Percentiles rank a stretch among this genome's conserved stretches.
Evolutionary conservation across 1,140 invertebrate genomes (phyloP).

Genomic region (Lordiphosa mommai): DNA sequence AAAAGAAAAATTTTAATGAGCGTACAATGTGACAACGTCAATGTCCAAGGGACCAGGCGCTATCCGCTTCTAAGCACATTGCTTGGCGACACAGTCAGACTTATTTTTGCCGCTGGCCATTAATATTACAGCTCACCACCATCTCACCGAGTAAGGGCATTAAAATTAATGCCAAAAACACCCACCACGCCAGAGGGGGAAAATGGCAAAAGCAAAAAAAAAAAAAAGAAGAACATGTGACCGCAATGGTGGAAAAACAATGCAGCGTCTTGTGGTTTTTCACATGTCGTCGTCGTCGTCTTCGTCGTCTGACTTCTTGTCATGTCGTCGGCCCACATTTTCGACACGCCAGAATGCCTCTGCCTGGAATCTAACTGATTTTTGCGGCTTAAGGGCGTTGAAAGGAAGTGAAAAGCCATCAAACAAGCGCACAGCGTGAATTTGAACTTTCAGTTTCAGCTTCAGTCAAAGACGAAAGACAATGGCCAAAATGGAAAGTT

Average conservation of each 20-base stretch:
- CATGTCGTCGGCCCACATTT: slow-evolving; percentile 3
- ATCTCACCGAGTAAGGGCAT: slow-evolving; percentile 39
- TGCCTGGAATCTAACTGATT: slow-evolving; percentile 4
- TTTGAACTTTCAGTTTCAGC: slow-evolving; percentile 62
- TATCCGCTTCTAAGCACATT: slow-evolving; percentile 4
- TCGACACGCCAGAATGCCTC: slow-evolving; percentile 59
- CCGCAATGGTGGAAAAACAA: slow-evolving; percentile 36
- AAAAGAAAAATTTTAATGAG: slow-evolving; percentile 49
- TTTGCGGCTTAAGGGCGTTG: slow-evolving; percentile 29
- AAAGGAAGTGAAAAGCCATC: slow-evolving; percentile 66
- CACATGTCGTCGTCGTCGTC: slow-evolving; percentile 9
- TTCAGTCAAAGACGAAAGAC: slow-evolving; percentile 16
- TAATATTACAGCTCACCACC: slow-evolving; percentile 17
- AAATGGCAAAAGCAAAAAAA: slow-evolving; percentile 10
- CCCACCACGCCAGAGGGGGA: slow-evolving; percentile 2
- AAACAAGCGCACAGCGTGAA: slow-evolving; percentile 19
- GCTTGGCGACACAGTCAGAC: slow-evolving; percentile 25
- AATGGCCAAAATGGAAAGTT: slow-evolving; percentile 68
- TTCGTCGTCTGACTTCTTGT: background rate
- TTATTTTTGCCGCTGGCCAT: slow-evolving; percentile 26
- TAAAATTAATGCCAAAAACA: slow-evolving; percentile 48
- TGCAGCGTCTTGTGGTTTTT: slow-evolving; percentile 17
- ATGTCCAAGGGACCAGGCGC: background rate
- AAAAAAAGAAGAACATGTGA: slow-evolving; percentile 59
- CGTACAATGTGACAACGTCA: slow-evolving; percentile 27